Evolutionary conservation across 2,113 vertebrate genomes (phyloP), one percentile per base, ranked within the genome.

Genomic region (Oxyruncus cristatus): DNA sequence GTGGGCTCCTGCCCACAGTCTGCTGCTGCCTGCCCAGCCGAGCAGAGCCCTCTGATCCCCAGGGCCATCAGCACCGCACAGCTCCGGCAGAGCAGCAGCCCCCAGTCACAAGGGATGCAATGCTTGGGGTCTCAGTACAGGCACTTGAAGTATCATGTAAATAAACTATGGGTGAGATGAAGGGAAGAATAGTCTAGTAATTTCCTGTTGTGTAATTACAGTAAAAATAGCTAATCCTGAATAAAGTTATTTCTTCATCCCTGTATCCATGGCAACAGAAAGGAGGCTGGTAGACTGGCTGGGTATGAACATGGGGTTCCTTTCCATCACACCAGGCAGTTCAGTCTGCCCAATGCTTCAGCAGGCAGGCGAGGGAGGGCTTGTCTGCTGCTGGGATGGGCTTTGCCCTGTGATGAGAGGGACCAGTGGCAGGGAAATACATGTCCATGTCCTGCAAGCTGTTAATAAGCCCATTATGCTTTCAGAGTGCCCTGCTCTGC

Each of bases 261-360:
- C 24, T 58, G 81, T 96, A 72, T 73, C 96, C 87, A 82, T 89
- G 87, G 91, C 84, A 93, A 95, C 96, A 85, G 87, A 63, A 85
- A 41, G 1, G 68, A 71, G n/a, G 15, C 28, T 63, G 47, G 37
- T 42, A 73, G 65, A 32, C 27, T 0, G 0, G 33, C 79, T 87
- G 66, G 39, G 62, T 47, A 61, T 14, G 70, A 89, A 49, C 0
- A 0, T 33, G 30, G 46, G 2, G 0, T 27, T 71, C 56, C 41
- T 39, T 59, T 83, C 23, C 62, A 50, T 13, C 46, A 14, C 46
- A 11, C 2, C 32, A 67, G 33, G 23, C 8, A 7, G 20, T 26
- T 33, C 77, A 42, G 42, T 23, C 37, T 66, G 41, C 41, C 74
- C 30, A 39, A 2, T 8, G 41, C 6, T 72, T 41, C 82, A 41